These are phyloP conservation scores for Raja brachyura DNA, from an alignment of 2,113 vertebrate species.

Conservation along the genomic window DNA sequence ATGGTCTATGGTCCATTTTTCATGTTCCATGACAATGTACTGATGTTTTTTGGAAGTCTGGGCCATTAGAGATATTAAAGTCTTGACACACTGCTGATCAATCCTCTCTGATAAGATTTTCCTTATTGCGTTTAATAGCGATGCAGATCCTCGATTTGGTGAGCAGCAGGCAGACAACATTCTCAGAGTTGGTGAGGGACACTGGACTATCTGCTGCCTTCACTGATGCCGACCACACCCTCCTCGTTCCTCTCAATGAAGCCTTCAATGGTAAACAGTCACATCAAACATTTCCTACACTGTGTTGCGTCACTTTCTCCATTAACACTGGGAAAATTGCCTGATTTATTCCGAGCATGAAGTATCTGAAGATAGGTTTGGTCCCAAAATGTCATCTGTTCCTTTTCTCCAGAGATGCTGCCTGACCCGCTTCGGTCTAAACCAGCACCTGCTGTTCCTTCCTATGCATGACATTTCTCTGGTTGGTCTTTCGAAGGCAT, in stretches of 20 bases:
- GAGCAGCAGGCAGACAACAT: constrained; percentile 73
- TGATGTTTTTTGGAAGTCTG: background rate
- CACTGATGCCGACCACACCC: constrained; percentile 73
- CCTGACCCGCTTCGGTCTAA: no score
- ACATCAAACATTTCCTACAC: background rate
- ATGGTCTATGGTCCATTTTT: no score
- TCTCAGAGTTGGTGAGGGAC: constrained; percentile 75
- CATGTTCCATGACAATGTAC: background rate
- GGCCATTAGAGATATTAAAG: background rate
- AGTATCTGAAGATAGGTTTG: no score
- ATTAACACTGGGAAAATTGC: no score
- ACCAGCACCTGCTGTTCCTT: no score
- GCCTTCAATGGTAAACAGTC: constrained; percentile 76
- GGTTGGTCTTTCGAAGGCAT: background rate
- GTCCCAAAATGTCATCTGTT: no score
- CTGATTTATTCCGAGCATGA: no score
- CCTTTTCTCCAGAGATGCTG: no score
- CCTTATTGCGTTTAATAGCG: constrained; percentile 59
- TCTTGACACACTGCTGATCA: no score
- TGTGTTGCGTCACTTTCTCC: background rate
- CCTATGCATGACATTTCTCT: background rate
- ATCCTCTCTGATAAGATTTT: background rate
- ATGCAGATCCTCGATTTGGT: constrained; percentile 87
- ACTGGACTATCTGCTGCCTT: constrained; percentile 71
- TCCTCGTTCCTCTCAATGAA: constrained; percentile 76